Base-by-base conservation (phyloP, 1,140 invertebrate genomes). In the Halotydeus destructor region DNA sequence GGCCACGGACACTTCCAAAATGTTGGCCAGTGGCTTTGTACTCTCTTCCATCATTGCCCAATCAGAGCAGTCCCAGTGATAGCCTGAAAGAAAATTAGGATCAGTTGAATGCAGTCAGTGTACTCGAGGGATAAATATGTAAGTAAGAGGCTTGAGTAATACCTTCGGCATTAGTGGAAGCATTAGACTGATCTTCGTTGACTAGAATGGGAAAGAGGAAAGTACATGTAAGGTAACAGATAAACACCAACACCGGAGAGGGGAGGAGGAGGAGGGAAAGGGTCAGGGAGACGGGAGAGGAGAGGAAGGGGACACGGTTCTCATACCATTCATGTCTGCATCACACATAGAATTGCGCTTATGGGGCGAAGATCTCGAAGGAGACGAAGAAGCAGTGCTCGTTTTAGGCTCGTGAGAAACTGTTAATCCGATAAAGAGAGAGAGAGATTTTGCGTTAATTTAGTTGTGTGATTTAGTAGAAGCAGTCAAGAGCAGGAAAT, bases 21-120 rank as follows among this genome's bases (percentile, higher is more conserved):
- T 88, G 60, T 86, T 84, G 38, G 82, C 79, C 51, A 86, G 64
- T 45, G 79, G 76, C 57, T 75, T 72, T 61, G 80, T 75, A 58
- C 71, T 75, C 52, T 71, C 71, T 25, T 41, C 39, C 14, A 5
- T 6, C 43, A 76, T 70, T 48, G 80, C 76, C 83, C 83, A 89
- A 67, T 91, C 85, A 49, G 82, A 88, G 58, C 81, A 86, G 64
- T 91, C 85, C 85, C 84, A 91, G 66, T 88, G 82, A 65, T 91
- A 91, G 58, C 76, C 78, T 72, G 50, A 21, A 47, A 54, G 44
- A 46, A 45, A 40, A 24, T 42, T 14, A 38, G 30, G 39, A 25
- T 32, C 22, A 30, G 21, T 34, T 31, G 11, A 11, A 27, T 27
- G 21, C 18, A 16, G 22, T 14, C 31, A 14, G 12, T 3, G 3